Percentiles rank a stretch among this genome's conserved stretches.
Evolutionary conservation across 2,888 invertebrate species (phyloP).

Genomic region (Pristionchus japonicus): DNA sequence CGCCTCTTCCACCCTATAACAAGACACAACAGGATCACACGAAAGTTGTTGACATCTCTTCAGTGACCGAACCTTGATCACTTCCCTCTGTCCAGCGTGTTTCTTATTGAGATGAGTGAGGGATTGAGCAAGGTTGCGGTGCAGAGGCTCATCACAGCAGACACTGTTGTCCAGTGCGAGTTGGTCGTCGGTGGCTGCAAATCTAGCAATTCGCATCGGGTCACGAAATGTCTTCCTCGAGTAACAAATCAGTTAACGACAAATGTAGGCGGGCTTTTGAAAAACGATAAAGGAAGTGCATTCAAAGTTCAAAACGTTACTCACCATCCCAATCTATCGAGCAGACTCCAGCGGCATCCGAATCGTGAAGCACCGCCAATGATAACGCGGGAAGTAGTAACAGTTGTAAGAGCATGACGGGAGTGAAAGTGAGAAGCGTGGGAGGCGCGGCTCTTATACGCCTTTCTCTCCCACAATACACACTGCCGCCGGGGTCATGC

Average conservation of each 20-base stretch:
- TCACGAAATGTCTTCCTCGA: too few species aligned
- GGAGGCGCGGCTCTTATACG: background rate
- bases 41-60: too few species aligned
- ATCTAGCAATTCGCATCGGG: too few species aligned
- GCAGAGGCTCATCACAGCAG: slow-evolving; percentile 35
- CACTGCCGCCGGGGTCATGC: background rate
- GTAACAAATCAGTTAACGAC: too few species aligned
- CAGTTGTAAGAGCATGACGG: background rate
- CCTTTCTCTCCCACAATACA: background rate
- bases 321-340: slow-evolving; percentile 39
- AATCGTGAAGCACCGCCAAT: background rate
- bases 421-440: background rate
- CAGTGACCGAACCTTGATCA: background rate
- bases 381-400: background rate
- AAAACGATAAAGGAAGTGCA: too few species aligned
- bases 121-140: background rate
- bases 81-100: background rate
- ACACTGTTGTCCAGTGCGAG: slow-evolving; percentile 25
- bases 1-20: too few species aligned
- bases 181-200: slow-evolving; percentile 39
- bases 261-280: too few species aligned
- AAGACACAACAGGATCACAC: too few species aligned
- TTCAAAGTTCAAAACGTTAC: too few species aligned
- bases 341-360: background rate
- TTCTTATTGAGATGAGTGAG: background rate